phyloP scores from a whole-genome alignment of 2,113 vertebrate species.

The Ondatra zibethicus region DNA sequence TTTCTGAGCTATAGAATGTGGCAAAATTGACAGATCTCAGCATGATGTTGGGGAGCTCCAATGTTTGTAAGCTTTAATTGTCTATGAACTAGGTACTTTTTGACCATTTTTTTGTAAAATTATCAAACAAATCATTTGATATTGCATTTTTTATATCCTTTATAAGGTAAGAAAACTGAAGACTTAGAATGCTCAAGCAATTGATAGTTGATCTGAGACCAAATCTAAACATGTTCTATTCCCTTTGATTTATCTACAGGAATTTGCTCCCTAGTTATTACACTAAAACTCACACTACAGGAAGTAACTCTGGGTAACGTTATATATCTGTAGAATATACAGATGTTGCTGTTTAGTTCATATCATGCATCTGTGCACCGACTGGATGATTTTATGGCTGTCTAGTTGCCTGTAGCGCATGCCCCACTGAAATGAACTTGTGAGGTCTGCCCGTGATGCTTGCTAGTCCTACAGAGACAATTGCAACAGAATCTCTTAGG shows the following conservation, averaged over 20 bases:
- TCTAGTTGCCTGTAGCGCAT: not conserved
- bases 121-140: not conserved
- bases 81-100: not conserved
- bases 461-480: not conserved
- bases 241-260: not conserved
- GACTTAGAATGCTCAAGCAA: not conserved
- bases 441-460: not conserved
- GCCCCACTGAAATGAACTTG: not conserved
- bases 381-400: not conserved
- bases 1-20: not conserved
- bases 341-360: not conserved
- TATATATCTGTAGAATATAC: not conserved
- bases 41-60: rapidly evolving
- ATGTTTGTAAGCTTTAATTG: not conserved
- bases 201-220: not conserved
- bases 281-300: not conserved
- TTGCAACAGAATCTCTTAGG: not conserved
- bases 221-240: not conserved
- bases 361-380: too few relatives aligned
- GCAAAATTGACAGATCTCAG: not conserved
- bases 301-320: not conserved
- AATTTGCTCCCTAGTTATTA: not conserved
- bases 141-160: not conserved
- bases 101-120: not conserved
- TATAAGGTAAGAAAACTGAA: not conserved